Evolutionary conservation across 2,113 vertebrate species (phyloP), one percentile per base, ranked within the genome.

Genomic region (Agelaius phoeniceus): DNA sequence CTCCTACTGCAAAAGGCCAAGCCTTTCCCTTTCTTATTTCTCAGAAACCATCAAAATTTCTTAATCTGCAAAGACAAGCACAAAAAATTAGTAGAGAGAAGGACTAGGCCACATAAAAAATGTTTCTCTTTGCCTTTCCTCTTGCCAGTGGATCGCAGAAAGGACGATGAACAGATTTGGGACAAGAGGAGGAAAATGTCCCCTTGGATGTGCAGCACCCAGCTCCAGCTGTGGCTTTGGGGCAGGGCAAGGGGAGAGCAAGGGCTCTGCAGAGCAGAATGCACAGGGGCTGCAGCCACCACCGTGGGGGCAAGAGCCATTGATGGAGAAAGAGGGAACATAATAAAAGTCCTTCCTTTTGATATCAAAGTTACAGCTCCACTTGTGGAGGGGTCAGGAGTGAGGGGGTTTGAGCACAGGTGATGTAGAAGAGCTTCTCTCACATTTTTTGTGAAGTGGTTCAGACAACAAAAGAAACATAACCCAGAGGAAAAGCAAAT

Each of bases 221-320:
- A 48, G 52, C n/a, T 61, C 52, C 46, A 28, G 52, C 33, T 18
- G 37, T 10, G 58, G 15, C 51, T 77, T 28, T 54, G 30, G 51
- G 49, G 44, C 27, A 31, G 67, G 28, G 27, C 31, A 15, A 26
- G 31, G 41, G 11, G 26, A 55, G 11, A 33, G 11, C n/a, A 2
- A 35, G 31, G 26, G 35, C 27, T 74, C 41, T 31, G 31, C 24
- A 30, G 54, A 74, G 54, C 58, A 28, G 59, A 24, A 11, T 24
- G 26, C 24, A 39, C n/a, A 23, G 59, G 33, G 26, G 24, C 39
- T 66, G 65, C 39, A 67, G 41, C 13, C 59, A 28, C 3, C 2
- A 7, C 0, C 26, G 37, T 10, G 10, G n/a, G 43, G 26, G 13
- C 9, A 41, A 24, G 27, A 43, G 15, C 6, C 18, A 15, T 2